Evolutionary conservation across 2,888 invertebrate genomes (phyloP).

Genomic region (Tachina lurida): DNA sequence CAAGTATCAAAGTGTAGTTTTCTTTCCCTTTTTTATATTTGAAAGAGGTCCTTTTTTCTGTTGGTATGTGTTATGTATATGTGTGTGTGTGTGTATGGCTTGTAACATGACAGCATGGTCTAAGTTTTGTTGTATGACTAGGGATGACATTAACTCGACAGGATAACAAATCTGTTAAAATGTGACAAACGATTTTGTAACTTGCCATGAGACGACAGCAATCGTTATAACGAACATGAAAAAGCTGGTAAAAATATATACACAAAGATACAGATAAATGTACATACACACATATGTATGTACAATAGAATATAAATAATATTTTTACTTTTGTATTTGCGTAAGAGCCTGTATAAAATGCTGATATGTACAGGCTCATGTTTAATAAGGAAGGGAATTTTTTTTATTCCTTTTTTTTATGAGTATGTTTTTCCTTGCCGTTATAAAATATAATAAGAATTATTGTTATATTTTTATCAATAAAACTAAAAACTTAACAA

Average conservation of each 20-base stretch:
- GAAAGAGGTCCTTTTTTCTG: slow-evolving; percentile 56
- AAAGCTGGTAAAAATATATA: slow-evolving; percentile 1
- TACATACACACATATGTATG: too few relatives aligned
- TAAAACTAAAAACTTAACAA: too few relatives aligned
- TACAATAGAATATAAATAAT: not conserved
- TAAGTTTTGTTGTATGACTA: slow-evolving; percentile 72
- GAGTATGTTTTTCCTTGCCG: too few relatives aligned
- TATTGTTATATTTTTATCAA: too few relatives aligned
- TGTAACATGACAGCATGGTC: slow-evolving; percentile 63
- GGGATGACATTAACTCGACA: slow-evolving; percentile 82
- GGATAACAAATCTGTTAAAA: slow-evolving; percentile 82
- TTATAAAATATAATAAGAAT: too few relatives aligned
- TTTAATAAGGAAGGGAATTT: slow-evolving; percentile 1
- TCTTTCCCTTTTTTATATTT: slow-evolving; percentile 41
- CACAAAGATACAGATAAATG: not conserved
- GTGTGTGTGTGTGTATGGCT: slow-evolving; percentile 14
- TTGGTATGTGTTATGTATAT: not conserved
- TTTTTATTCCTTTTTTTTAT: too few relatives aligned
- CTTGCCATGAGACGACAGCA: slow-evolving; percentile 72
- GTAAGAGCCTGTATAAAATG: slow-evolving; percentile 26
- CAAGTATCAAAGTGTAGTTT: slow-evolving; percentile 50
- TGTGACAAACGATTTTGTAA: slow-evolving; percentile 81
- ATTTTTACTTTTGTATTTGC: not conserved
- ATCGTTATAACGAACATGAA: slow-evolving; percentile 44
- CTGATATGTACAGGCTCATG: slow-evolving; percentile 36